Conservation (phyloP, 1,140 invertebrate genomes). For the Aethina tumida region DNA sequence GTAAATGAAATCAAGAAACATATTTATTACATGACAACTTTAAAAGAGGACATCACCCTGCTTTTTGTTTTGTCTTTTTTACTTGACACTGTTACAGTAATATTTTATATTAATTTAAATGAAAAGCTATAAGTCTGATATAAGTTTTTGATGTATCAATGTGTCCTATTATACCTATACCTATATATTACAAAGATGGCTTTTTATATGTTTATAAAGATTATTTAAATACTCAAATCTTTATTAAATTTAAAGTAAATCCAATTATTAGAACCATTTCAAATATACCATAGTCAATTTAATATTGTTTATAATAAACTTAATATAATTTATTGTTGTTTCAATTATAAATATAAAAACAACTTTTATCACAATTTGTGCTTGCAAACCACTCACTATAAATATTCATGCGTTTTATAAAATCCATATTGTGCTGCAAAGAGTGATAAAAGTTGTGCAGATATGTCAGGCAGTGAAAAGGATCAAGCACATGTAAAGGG, state of each 20-base stretch:
- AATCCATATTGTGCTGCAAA: too few species aligned
- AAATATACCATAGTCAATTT: constrained; percentile 31
- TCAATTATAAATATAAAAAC: too few species aligned
- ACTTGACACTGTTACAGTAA: neutral
- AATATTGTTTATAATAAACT: constrained; percentile 35
- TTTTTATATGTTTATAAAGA: constrained; percentile 26
- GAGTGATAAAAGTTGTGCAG: too few species aligned
- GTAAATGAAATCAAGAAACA: too few species aligned
- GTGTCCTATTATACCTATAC: constrained; percentile 29
- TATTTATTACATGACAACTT: too few species aligned
- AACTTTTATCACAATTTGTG: too few species aligned
- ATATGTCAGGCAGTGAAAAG: too few species aligned
- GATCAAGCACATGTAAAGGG: too few species aligned
- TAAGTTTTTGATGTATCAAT: constrained; percentile 32
- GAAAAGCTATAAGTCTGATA: constrained; percentile 3
- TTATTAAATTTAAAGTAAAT: constrained; percentile 15
- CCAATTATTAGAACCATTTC: constrained; percentile 25
- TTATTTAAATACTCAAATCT: constrained; percentile 23
- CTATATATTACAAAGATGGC: constrained; percentile 27
- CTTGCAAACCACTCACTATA: too few species aligned
- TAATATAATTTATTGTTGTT: constrained; percentile 15
- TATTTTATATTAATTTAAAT: neutral
- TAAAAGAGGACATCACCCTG: too few species aligned
- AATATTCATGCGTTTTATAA: too few species aligned
- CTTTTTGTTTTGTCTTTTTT: too few species aligned